Evolutionary conservation across 2,888 invertebrate genomes (phyloP).

Genomic region (Pseudoips prasinana): DNA sequence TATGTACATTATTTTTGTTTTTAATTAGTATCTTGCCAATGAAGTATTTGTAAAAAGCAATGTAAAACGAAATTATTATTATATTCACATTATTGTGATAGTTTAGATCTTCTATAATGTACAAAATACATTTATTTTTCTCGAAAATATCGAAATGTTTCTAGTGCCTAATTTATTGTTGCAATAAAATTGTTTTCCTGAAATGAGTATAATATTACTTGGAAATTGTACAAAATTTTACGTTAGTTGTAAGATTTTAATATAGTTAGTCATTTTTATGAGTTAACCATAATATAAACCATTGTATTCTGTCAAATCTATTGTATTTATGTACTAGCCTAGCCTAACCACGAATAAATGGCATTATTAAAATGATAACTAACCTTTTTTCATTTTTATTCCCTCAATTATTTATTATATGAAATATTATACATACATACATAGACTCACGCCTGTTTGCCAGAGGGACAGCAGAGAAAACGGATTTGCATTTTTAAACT

Average conservation of each 20-base stretch:
- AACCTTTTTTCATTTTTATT: constrained; percentile 7
- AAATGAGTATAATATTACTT: constrained; percentile 38
- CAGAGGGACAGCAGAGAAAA: no score
- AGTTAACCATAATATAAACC: constrained; percentile 69
- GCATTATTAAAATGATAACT: constrained; percentile 57
- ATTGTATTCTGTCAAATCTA: constrained; percentile 55
- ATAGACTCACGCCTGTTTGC: no score
- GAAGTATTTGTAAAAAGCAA: constrained; percentile 69
- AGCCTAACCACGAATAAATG: constrained; percentile 76
- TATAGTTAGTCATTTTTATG: constrained; percentile 59
- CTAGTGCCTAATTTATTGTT: constrained; percentile 58
- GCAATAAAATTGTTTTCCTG: constrained; percentile 35
- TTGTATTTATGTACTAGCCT: constrained; percentile 72
- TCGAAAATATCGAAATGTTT: constrained; percentile 54
- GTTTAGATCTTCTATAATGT: constrained; percentile 70
- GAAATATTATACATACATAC: no score
- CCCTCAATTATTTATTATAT: not conserved
- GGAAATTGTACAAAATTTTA: constrained; percentile 72
- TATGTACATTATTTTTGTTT: constrained; percentile 46
- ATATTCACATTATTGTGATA: constrained; percentile 71
- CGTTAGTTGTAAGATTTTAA: constrained; percentile 54
- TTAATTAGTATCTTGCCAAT: constrained; percentile 75
- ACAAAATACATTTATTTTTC: constrained; percentile 52
- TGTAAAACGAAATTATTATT: constrained; percentile 61
- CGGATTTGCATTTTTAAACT: no score